Evolutionary conservation across 2,113 vertebrate genomes (phyloP).

Genomic region (Bagarius yarrelli): DNA sequence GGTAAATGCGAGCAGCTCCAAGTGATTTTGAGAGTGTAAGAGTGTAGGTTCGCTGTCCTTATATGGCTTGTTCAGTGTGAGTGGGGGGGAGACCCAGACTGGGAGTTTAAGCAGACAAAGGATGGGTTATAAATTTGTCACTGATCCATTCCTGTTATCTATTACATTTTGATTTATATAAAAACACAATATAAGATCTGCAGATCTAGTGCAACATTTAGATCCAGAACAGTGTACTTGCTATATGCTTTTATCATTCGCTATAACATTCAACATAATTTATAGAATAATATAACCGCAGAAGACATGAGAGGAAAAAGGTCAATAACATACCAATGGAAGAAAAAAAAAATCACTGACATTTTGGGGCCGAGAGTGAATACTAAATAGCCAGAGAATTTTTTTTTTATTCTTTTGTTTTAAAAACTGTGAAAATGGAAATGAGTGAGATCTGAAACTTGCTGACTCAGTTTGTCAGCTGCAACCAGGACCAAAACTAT

Average conservation of each 20-base stretch:
- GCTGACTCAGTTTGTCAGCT: not conserved
- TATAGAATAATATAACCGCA: not conserved
- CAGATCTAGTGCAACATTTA: not conserved
- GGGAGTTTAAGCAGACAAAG: not conserved
- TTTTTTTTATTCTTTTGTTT: not conserved
- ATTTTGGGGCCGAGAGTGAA: not conserved
- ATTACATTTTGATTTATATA: not conserved
- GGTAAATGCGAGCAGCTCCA: not conserved
- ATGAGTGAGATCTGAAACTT: slow-evolving; percentile 7
- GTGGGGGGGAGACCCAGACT: not conserved
- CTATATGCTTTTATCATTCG: not conserved
- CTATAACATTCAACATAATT: not conserved
- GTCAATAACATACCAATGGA: too few species aligned
- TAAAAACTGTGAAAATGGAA: not conserved
- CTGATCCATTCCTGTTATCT: not conserved
- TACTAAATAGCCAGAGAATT: not conserved
- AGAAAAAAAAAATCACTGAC: not conserved
- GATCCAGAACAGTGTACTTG: not conserved
- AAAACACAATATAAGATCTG: not conserved
- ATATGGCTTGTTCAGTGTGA: slow-evolving; percentile 31
- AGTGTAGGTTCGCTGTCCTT: slow-evolving; percentile 17
- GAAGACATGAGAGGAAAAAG: not conserved
- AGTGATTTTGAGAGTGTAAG: not conserved
- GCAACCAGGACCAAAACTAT: not conserved
- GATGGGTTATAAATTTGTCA: slow-evolving; percentile 18